Base-by-base conservation (phyloP, 2,797 vertebrate genomes). In the Enteromius trimaculatus region DNA sequence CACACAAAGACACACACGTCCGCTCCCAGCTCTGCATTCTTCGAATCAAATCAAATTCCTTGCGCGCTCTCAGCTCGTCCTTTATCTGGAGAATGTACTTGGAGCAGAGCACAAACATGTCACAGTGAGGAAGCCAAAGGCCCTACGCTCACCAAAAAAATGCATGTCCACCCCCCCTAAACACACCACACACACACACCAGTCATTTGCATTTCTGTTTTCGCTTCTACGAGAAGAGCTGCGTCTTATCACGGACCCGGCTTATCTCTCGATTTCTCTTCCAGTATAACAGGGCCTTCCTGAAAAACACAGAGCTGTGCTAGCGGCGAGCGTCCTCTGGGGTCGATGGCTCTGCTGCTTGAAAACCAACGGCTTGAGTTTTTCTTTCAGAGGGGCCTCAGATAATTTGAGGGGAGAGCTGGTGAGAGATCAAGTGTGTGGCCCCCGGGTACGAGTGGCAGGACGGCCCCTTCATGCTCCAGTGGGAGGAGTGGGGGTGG, bases 41-140 rank as follows among this genome's bases (percentile, higher is more conserved):
- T 94, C 89, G 66, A 90, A 92, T 95, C 92, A 92, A 93, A 95
- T 95, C 92, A 94, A 93, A 95, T 95, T 95, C 95, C 94, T 95
- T 89, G 86, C 89, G 88, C 55, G 79, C 92, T 90, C 91, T 92
- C 92, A 88, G 91, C 93, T 94, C 89, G 88, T 93, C 92, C 91
- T 93, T 95, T 95, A 95, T 95, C 95, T 95, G 85, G 91, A 94
- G 92, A 94, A 95, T 94, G 94, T 95, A 93, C 92, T 93, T 88
- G 88, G 90, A 91, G 92, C 92, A 90, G 90, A 92, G 92, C 91
- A 94, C 92, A 94, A 94, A 93, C 95, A 94, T 94, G 95, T 95
- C 94, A 95, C 90, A 89, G 83, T 93, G 90, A 90, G 93, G 93
- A 94, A 93, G 93, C 89, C 60, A 87, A 89, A 88, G 89, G 90